Base-by-base conservation (phyloP, 2,888 invertebrate genomes). In the Baronia brevicornis region DNA sequence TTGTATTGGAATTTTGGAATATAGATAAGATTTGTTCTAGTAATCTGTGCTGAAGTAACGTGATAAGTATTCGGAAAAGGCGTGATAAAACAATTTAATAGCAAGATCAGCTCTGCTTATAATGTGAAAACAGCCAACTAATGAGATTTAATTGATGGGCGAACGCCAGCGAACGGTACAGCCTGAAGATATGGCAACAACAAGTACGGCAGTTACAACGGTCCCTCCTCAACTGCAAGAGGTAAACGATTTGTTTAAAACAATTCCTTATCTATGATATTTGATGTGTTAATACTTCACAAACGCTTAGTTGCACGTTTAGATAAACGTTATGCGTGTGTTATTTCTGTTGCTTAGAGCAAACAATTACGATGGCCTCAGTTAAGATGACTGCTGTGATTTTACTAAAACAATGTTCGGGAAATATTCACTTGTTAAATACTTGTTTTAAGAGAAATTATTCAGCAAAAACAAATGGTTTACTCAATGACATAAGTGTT, bases 401-500 rank as follows among this genome's bases (percentile, higher is more conserved):
- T 28, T 37, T 57, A 36, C 41, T 55, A 12, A 56, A 45, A 37
- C 39, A 36, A 4, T 46, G 48, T 35, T 46, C 49, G 13, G 43
- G 33, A 10, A 24, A 25, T 21, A 13, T 31, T 7, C 32, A 23
- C 20, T 18, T 19, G 2, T 30, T 27, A 8, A 10, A 15, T n/a
- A n/a, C n/a, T n/a, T n/a, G n/a, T n/a, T n/a, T n/a, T n/a, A n/a
- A n/a, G n/a, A n/a, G 44, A 5, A 41, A 47, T 13, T 71, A 65
- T 41, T 66, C 67, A 1, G 63, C 64, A 2, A 63, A 59, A 31
- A 22, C 44, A 3, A 34, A 54, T 6, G 88, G 90, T 36, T 90
- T 94, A 8, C 67, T 95, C 21, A 79, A 82, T 34, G 92, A 91
- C 37, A 75, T 95, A 18, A 87, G 90, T 53, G 87, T 95, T 6